These are phyloP conservation scores for Podotricha telesiphe DNA, from an alignment of 2,888 invertebrate genomes.

Conservation along the genomic window DNA sequence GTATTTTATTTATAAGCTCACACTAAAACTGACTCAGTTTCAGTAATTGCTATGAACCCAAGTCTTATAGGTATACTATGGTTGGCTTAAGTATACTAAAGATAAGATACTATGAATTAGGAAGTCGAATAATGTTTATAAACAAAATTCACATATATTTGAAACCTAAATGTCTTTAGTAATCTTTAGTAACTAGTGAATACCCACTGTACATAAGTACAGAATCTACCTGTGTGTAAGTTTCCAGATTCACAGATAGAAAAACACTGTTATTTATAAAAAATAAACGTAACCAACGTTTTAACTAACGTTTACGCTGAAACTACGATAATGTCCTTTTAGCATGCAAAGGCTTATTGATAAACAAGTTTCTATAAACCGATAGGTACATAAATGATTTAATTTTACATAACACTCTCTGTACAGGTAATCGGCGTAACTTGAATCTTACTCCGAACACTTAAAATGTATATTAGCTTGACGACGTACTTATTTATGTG, in stretches of 20 bases:
- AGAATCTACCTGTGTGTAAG: not conserved
- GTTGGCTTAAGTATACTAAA: not conserved
- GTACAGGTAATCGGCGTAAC: slow-evolving; percentile 42
- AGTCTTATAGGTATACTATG: not conserved
- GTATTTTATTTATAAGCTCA: not conserved
- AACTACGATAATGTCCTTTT: slow-evolving; percentile 38
- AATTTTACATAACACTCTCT: slow-evolving; percentile 65
- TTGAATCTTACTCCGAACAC: slow-evolving; percentile 43
- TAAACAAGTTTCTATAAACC: slow-evolving; percentile 78
- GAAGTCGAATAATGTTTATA: not conserved
- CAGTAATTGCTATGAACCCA: not conserved
- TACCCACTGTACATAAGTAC: not conserved
- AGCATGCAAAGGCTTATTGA: slow-evolving; percentile 57
- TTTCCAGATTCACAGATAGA: not conserved
- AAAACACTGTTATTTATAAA: not conserved
- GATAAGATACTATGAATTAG: not conserved
- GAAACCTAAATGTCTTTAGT: not conserved
- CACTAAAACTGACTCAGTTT: not conserved
- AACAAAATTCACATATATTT: not conserved
- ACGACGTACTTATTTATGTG: slow-evolving; percentile 63
- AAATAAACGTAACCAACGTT: no score
- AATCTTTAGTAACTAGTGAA: not conserved
- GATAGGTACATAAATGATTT: slow-evolving; percentile 74
- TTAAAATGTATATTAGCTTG: slow-evolving; percentile 58
- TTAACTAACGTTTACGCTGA: slow-evolving; percentile 17